phyloP scores from a whole-genome alignment of 2,888 invertebrate species.

The Acronicta alni region DNA sequence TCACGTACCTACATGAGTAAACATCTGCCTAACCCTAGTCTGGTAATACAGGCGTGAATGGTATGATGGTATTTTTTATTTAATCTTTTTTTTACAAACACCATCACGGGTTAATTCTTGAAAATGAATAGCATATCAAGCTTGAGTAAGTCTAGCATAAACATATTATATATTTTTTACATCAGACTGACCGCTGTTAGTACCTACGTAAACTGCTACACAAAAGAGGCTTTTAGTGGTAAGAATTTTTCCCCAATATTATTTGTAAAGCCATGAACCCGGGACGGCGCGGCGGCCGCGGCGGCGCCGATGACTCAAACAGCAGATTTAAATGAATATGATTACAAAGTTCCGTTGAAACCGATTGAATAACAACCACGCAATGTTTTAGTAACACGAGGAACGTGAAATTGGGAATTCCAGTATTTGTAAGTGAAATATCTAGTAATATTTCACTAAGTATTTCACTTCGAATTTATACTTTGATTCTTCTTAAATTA shows the following conservation, averaged over 20 bases:
- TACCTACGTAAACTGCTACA: background rate
- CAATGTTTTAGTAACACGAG: constrained; percentile 37
- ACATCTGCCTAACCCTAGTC: too few relatives aligned
- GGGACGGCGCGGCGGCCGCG: constrained; percentile 6
- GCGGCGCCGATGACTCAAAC: constrained; percentile 32
- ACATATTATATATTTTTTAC: too few relatives aligned
- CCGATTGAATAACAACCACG: constrained; percentile 52
- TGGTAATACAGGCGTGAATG: too few relatives aligned
- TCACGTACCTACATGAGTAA: too few relatives aligned
- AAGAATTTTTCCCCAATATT: constrained; percentile 9
- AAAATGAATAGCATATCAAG: too few relatives aligned
- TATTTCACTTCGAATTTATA: too few relatives aligned
- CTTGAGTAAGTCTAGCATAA: too few relatives aligned
- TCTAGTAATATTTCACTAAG: background rate
- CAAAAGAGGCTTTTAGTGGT: constrained; percentile 3
- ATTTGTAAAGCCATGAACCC: constrained; percentile 15
- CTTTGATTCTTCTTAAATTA: background rate
- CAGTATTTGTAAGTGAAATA: constrained; percentile 13
- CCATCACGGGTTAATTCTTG: too few relatives aligned
- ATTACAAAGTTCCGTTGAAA: constrained; percentile 50
- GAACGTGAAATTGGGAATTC: constrained; percentile 29
- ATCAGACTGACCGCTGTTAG: too few relatives aligned
- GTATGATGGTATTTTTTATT: too few relatives aligned
- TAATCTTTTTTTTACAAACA: too few relatives aligned
- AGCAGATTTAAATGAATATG: constrained; percentile 30